These are phyloP conservation scores for Rhincodon typus DNA, from an alignment of 2,797 vertebrate species.

Conservation along the genomic window DNA sequence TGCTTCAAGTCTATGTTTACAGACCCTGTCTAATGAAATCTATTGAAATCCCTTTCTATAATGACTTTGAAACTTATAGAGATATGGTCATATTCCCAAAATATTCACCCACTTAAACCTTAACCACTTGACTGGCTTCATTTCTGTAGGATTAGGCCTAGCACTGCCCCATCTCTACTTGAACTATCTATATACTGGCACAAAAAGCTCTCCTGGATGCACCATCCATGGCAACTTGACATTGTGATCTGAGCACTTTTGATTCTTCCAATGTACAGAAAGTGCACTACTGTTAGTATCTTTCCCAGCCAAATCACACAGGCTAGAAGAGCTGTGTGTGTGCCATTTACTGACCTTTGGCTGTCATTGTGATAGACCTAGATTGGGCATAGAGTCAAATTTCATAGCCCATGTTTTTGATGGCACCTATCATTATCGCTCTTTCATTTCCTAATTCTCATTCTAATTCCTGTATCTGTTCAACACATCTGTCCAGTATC, in stretches of 20 bases:
- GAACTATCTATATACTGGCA: no score
- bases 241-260: background rate
- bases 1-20: no score
- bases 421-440: background rate
- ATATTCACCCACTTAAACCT: no score
- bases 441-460: background rate
- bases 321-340: no score
- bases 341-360: background rate
- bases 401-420: background rate
- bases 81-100: no score
- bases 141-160: no score
- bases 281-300: background rate
- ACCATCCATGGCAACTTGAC: background rate
- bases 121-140: no score
- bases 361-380: background rate
- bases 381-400: background rate
- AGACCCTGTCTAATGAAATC: no score
- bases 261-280: background rate
- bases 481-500: background rate
- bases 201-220: no score
- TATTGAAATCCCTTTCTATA: no score
- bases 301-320: background rate
- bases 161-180: no score
- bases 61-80: no score
- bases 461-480: background rate